These are phyloP conservation scores for Aphidoletes aphidimyza DNA, from an alignment of 2,888 invertebrate genomes.

Conservation along the genomic window DNA sequence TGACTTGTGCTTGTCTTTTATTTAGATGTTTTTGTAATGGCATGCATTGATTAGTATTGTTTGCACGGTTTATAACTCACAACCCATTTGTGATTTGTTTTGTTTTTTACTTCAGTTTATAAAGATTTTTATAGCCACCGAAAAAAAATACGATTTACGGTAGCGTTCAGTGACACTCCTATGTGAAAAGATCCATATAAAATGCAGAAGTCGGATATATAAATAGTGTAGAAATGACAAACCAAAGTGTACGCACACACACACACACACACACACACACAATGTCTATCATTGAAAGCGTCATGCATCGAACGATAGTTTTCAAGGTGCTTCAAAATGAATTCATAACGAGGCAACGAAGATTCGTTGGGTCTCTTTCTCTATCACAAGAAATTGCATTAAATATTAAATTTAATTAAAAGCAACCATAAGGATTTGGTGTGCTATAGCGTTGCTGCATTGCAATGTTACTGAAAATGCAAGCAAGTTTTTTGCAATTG, in stretches of 20 bases:
- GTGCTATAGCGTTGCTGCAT: background rate
- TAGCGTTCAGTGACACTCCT: constrained; percentile 31
- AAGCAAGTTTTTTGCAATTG: constrained; percentile 28
- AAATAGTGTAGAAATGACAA: no score
- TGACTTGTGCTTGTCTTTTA: background rate
- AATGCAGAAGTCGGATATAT: no score
- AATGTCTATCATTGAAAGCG: no score
- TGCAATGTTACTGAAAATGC: background rate
- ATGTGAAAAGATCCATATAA: background rate
- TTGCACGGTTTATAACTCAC: background rate
- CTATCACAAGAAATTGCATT: background rate
- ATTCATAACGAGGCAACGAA: background rate
- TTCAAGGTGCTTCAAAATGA: background rate
- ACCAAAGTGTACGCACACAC: no score
- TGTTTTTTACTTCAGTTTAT: no score
- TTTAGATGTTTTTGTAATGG: background rate
- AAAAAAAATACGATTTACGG: background rate
- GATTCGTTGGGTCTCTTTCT: background rate
- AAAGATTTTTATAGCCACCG: background rate
- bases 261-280: background rate
- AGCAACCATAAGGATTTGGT: constrained; percentile 11
- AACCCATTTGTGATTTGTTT: background rate
- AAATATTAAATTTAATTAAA: constrained; percentile 43
- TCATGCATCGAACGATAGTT: no score
- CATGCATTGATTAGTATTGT: constrained; percentile 16